Base-by-base conservation (phyloP, 2,797 vertebrate species). In the Oryzias sinensis region DNA sequence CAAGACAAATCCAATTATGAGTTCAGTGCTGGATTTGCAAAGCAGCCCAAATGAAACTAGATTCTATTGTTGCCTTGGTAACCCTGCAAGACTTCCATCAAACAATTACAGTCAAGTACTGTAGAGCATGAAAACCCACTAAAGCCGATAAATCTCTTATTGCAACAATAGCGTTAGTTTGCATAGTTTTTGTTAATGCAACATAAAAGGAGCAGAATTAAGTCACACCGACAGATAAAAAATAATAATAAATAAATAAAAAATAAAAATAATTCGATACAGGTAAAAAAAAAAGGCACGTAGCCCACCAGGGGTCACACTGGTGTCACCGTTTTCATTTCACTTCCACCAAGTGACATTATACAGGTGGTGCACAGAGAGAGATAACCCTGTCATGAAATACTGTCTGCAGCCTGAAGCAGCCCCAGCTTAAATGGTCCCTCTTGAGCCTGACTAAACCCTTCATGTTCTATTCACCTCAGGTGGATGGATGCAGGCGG, bases 51-150 rank as follows among this genome's bases (percentile, higher is more conserved):
- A 68, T 58, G 24, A 77, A 62, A 66, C 53, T 52, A 50, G 55
- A 86, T 75, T 70, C 43, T 70, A 58, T 65, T 15, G 82, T 85
- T 82, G 69, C 80, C 80, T 58, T 85, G 74, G 80, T 59, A 77
- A 86, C 83, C 68, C 72, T 59, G 60, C 65, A 75, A 20, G 50
- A 70, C 65, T 77, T 60, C 53, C 25, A 59, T 79, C 72, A 81
- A 71, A 80, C 59, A 66, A 70, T 72, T 50, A 65, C 17, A 53
- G 67, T 71, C 51, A 50, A 62, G 53, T 17, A 49, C 40, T 20
- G 16, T 49, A 61, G 25, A 60, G 22, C 45, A 16, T 43, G 56
- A 44, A 52, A 60, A 56, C 25, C 15, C 50, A 63, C 65, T 11
- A 43, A 45, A 65, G 17, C 25, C 48, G 37, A 43, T 41, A 57